Evolutionary conservation across 2,113 vertebrate genomes (phyloP), one percentile per base, ranked within the genome.

Genomic region (zebrafish (Danio rerio)): DNA sequence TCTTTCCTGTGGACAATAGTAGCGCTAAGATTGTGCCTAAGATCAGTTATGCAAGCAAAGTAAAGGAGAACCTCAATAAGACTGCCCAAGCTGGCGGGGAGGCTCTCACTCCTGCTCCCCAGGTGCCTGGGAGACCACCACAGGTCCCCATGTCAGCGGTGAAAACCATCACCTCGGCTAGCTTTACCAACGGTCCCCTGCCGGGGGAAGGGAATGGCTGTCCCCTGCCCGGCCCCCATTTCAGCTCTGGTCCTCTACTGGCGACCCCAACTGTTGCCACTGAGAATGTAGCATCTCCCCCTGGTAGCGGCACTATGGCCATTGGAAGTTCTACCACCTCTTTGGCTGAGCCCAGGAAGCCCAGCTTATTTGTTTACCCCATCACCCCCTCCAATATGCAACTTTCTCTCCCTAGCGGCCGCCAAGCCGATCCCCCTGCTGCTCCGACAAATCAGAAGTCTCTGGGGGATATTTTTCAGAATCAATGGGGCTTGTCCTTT

Each of bases 31-130:
- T 98, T 61, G 98, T 99, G 94, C 97, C 98, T 90, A 99, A 99
- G 95, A 99, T 99, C 93, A 99, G 97, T 98, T 99, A 99, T 96
- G 98, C 98, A 96, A 99, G 98, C 92, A 99, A 99, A 96, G 98
- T 99, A 92, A 99, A 99, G 94, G 98, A 99, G 91, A 99, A 99
- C 95, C 97, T 99, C 95, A 98, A 99, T 93, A 99, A 98, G 96
- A 94, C 96, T 86, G 93, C 95, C 91, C 96, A 96, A 87, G 84
- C 94, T 5, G 94, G 94, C 74, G 95, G 95, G 84, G 89, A 94
- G 86, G 80, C 82, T 77, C 88, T 91, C 85, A 93, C 93, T 90
- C 92, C 94, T 85, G 69, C 78, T 68, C 73, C 84, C 45, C 94
- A 93, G 0, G 89, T 93, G 85, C 93, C 95, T n/a, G 94, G 93